Base-by-base conservation (phyloP, 1,140 invertebrate genomes). In the Eriosoma lanigerum region DNA sequence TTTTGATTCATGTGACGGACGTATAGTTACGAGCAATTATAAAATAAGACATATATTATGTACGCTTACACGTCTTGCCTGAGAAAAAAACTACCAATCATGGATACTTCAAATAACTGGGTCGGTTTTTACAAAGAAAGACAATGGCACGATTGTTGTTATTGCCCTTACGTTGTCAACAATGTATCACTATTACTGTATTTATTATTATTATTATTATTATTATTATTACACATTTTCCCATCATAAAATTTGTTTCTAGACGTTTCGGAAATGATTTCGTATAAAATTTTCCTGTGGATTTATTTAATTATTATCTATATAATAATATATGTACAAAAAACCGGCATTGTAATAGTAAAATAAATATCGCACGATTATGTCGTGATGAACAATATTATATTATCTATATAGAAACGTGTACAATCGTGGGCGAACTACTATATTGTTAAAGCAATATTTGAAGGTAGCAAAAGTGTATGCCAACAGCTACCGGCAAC, bases 41-140 rank as follows among this genome's bases (percentile, higher is more conserved):
- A 54, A 73, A 52, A 73, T 75, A 58, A 58, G 72, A 75, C 72
- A 58, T 75, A 32, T 76, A 60, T 76, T 76, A 44, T 76, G 73
- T 76, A 62, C 75, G 56, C 52, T 62, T 60, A 60, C 56, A 60
- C 75, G 75, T 24, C 48, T 76, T 26, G 38, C 17, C 15, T 0
- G 29, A 26, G 52, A 8, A 56, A 46, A 56, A 76, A 76, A 70
- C 21, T 62, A 60, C 50, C 73, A 24, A 76, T 78, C 29, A 62
- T 26, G 44, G 54, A 78, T 78, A 78, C 17, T 58, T 58, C 56
- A 32, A 58, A 78, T 60, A 62, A 78, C 75, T 48, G 75, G 56
- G 75, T 78, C 56, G 56, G 56, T 78, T 78, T 58, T 75, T 44
- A 48, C 56, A 60, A 78, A 46, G 56, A 38, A 19, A 78, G 38